Evolutionary conservation across 2,888 invertebrate species (phyloP).

Genomic region (Stenichneumon culpator): DNA sequence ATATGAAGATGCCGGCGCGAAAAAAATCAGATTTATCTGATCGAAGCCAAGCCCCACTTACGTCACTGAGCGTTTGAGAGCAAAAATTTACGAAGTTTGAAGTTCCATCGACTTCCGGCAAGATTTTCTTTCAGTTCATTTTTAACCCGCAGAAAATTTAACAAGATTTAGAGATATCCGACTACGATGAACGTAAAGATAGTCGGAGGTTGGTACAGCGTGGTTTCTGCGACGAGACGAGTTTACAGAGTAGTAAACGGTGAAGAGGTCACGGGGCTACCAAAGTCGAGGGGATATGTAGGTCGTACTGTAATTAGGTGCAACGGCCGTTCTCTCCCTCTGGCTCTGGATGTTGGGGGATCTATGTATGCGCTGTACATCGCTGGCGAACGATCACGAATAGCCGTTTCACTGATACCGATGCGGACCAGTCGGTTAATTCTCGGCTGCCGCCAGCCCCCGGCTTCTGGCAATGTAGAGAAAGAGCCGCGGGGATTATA

Average conservation of each 20-base stretch:
- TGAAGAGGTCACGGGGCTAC: constrained; percentile 47
- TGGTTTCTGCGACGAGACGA: not conserved
- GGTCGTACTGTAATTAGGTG: constrained; percentile 70
- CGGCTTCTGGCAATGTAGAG: constrained; percentile 26
- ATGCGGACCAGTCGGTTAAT: constrained; percentile 31
- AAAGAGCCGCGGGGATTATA: constrained; percentile 2
- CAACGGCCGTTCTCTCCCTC: constrained; percentile 59
- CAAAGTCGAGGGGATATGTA: constrained; percentile 60
- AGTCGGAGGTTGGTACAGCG: constrained; percentile 1
- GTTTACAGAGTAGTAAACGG: constrained; percentile 38
- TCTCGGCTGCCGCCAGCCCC: not conserved
- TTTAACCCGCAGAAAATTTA: not conserved
- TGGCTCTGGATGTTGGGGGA: constrained; percentile 35
- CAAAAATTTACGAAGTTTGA: not conserved
- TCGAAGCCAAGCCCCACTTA: constrained; percentile 15
- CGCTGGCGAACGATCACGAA: constrained; percentile 54
- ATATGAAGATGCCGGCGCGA: constrained; percentile 17
- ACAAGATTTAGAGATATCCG: not conserved
- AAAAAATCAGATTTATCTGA: constrained; percentile 19
- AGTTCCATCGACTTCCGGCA: not conserved
- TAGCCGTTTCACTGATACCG: constrained; percentile 48
- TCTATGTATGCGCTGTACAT: constrained; percentile 38
- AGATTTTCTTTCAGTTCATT: not conserved
- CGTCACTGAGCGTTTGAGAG: not conserved
- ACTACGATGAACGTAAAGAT: not conserved